Evolutionary conservation across 37 sponge, comb jelly and placozoan genomes (phyloP).

Genomic region (Spongia lamella): DNA sequence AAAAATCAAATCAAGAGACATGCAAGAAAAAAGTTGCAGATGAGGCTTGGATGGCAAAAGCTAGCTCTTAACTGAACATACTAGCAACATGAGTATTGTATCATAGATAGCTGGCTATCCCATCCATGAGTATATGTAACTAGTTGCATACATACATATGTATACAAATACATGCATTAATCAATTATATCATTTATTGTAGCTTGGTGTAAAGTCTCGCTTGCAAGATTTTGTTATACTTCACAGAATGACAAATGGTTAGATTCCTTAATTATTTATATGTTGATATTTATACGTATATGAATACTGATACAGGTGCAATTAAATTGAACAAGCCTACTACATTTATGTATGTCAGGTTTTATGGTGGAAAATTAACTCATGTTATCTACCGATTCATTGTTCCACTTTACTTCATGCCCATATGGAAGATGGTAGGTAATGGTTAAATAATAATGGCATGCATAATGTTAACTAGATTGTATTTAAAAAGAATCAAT

Average conservation of each 20-base stretch:
- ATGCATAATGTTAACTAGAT: no score
- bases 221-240: constrained; percentile 30
- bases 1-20: no score
- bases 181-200: background rate
- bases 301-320: background rate
- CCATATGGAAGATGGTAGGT: constrained; percentile 5
- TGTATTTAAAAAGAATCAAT: no score
- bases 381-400: constrained; percentile 23
- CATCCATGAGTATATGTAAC: no score
- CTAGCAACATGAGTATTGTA: no score
- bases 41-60: no score
- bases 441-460: no score
- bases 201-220: constrained; percentile 40
- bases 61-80: no score
- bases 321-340: constrained; percentile 31
- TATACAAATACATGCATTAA: no score
- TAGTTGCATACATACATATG: no score
- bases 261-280: background rate
- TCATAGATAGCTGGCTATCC: no score
- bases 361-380: constrained; percentile 33
- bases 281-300: background rate
- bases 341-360: background rate
- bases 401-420: constrained; percentile 26
- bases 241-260: background rate
- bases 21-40: no score